Conservation (phyloP, 1,140 invertebrate species). For the Eriocheir sinensis region DNA sequence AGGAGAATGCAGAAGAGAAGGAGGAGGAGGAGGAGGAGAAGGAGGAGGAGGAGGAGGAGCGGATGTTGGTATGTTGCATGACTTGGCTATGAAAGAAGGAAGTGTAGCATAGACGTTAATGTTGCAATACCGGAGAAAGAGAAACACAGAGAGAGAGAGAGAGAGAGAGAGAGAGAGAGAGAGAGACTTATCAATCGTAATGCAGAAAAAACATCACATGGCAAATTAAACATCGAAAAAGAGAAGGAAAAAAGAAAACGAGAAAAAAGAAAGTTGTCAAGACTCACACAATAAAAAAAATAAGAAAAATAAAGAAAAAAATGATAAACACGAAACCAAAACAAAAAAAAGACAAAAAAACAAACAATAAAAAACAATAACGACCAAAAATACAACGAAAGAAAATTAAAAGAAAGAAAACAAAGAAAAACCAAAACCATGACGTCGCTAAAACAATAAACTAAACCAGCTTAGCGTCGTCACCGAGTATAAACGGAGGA, state of each 20-base stretch:
- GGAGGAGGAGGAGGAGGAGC: neutral
- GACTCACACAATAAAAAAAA: neutral
- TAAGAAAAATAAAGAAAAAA: neutral
- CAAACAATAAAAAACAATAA: too few species aligned
- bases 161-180: slow-evolving; percentile 22
- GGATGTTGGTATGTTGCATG: neutral
- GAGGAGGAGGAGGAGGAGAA: too few species aligned
- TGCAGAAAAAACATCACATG: neutral
- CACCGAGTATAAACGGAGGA: too few species aligned
- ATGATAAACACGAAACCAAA: neutral
- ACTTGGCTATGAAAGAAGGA: slow-evolving; percentile 5
- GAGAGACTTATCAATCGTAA: neutral
- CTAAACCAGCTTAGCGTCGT: too few species aligned
- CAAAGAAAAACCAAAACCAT: neutral
- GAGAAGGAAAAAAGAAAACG: neutral
- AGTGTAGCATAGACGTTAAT: neutral
- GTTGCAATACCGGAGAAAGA: neutral
- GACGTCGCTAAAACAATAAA: neutral
- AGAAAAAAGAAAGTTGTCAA: neutral
- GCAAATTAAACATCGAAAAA: neutral
- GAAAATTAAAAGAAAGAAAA: neutral
- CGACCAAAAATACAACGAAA: neutral
- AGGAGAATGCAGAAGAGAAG: neutral
- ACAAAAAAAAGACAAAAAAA: neutral
- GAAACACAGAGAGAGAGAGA: slow-evolving; percentile 36